Evolutionary conservation across 53 echinoderm and acorn worm genomes (phyloP).

Genomic region (Stichopus horrens): DNA sequence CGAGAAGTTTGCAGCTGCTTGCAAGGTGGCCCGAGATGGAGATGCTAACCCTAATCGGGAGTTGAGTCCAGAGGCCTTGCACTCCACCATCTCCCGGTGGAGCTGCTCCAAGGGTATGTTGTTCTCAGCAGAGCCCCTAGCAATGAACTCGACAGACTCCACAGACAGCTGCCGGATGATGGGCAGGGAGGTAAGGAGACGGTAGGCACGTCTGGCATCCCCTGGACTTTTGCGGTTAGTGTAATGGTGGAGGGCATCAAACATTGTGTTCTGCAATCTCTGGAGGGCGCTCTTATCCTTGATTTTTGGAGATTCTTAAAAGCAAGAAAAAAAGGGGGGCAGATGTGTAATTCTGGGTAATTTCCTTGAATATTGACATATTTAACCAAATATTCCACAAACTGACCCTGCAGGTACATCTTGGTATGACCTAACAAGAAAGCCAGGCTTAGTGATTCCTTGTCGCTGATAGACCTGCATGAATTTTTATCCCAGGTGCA

Average conservation of each 20-base stretch:
- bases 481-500: too few species aligned
- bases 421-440: too few species aligned
- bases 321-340: neutral
- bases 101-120: constrained; percentile 53
- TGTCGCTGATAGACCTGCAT: too few species aligned
- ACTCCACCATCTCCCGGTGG: constrained; percentile 50
- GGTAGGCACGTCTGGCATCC: constrained; percentile 66
- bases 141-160: constrained; percentile 40
- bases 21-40: neutral
- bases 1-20: neutral
- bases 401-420: too few species aligned
- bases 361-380: too few species aligned
- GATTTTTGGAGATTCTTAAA: constrained; percentile 31
- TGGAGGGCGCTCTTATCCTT: constrained; percentile 51
- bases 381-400: too few species aligned
- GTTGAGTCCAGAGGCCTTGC: constrained; percentile 19
- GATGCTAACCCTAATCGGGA: neutral
- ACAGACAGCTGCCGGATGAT: constrained; percentile 44
- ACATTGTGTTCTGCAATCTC: constrained; percentile 63
- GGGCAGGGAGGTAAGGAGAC: constrained; percentile 71
- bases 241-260: constrained; percentile 74
- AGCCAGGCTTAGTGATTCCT: too few species aligned
- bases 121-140: constrained; percentile 37
- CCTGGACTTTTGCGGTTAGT: constrained; percentile 71
- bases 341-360: too few species aligned